Evolutionary conservation across 1,140 invertebrate genomes (phyloP).

Genomic region (Ptiloglossa arizonensis): DNA sequence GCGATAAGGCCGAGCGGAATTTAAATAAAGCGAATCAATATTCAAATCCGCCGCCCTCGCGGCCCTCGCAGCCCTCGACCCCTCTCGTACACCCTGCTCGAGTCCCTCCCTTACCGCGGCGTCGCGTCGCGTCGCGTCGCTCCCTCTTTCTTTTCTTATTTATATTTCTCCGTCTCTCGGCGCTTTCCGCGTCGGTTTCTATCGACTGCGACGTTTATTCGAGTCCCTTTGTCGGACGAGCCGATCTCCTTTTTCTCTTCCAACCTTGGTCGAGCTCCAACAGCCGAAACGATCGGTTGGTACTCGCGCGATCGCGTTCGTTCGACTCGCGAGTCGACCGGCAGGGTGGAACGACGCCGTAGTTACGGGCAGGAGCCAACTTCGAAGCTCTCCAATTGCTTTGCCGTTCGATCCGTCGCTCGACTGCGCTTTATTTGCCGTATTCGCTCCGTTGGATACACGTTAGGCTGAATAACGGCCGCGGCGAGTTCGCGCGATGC

Average conservation of each 20-base stretch:
- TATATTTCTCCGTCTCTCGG: conserved; percentile 46
- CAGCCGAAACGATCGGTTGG: conserved; percentile 61
- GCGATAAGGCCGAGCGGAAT: conserved; percentile 76
- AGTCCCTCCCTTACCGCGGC: too few relatives aligned
- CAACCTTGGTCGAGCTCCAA: conserved; percentile 40
- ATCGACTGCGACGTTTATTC: conserved; percentile 76
- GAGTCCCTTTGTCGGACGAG: conserved; percentile 72
- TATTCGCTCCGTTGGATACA: too few relatives aligned
- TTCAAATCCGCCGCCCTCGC: conserved; percentile 74
- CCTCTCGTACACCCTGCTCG: too few relatives aligned
- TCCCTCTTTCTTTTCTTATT: conserved; percentile 53
- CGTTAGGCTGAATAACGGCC: too few relatives aligned
- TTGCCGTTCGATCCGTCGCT: too few relatives aligned
- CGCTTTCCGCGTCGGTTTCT: conserved; percentile 54
- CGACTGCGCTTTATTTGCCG: too few relatives aligned
- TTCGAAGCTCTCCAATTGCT: not conserved
- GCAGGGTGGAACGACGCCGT: not conserved
- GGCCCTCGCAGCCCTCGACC: not conserved
- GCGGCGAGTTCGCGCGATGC: too few relatives aligned
- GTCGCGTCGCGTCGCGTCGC: not conserved
- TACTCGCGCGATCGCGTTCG: conserved; percentile 40
- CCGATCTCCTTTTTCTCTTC: conserved; percentile 57
- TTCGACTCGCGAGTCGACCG: conserved; percentile 1
- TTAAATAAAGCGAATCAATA: conserved; percentile 82
- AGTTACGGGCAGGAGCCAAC: not conserved